Evolutionary conservation across 2,113 vertebrate species (phyloP).

Genomic region (Struthidea cinerea): DNA sequence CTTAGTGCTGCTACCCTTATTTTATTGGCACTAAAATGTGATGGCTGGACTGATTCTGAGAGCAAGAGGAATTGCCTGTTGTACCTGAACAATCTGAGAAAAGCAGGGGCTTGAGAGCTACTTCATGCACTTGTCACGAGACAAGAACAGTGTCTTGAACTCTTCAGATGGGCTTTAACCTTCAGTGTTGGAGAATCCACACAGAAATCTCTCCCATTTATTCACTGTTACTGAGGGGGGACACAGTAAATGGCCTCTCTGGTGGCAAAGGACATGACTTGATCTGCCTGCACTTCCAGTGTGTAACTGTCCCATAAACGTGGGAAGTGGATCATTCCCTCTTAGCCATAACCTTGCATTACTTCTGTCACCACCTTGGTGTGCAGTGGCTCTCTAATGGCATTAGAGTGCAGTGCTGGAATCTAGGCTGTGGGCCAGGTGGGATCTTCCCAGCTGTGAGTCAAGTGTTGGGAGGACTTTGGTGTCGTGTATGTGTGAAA

Average conservation of each 20-base stretch:
- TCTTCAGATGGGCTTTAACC: not conserved
- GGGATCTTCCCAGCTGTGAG: not conserved
- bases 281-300: not conserved
- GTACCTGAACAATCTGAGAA: not conserved
- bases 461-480: not conserved
- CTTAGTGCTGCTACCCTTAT: not conserved
- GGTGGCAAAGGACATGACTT: not conserved
- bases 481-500: not conserved
- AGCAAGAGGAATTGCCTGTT: not conserved
- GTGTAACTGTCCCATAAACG: not conserved
- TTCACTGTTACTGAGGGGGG: accelerated
- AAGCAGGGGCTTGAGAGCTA: not conserved
- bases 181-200: not conserved
- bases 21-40: not conserved
- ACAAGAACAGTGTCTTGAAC: not conserved
- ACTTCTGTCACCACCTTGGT: not conserved
- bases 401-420: not conserved
- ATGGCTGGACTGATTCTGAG: not conserved
- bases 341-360: not conserved
- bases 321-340: not conserved
- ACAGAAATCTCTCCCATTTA: not conserved
- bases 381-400: not conserved
- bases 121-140: not conserved
- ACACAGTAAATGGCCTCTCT: not conserved
- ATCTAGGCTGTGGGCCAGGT: not conserved